Base-by-base conservation (phyloP, 1,140 invertebrate species). In the Dufourea novaeangliae region DNA sequence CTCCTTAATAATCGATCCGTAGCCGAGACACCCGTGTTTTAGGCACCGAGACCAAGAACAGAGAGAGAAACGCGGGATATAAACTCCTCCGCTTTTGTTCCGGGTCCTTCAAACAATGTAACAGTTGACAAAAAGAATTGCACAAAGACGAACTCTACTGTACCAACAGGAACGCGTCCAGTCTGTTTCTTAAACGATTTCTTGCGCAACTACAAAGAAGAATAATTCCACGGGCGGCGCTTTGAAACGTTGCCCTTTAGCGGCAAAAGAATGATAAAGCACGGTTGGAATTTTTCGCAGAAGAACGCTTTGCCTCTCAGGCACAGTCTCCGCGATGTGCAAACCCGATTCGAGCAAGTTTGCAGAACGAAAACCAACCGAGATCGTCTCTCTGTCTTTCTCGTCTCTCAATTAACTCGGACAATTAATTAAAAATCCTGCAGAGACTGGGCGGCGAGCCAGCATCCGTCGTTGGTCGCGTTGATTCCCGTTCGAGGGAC, bases 371-470 rank as follows among this genome's bases (percentile, higher is more conserved):
- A 2, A 29, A 17, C 8, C n/a, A n/a, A 50, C 29, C 14, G 25
- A 62, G n/a, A 22, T 61, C 29, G 37, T 25, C 39, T 25, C 37
- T 37, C 25, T 63, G n/a, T 52, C 57, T 32, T 37, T 56, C 37
- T 11, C 37, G n/a, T 41, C 88, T 94, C 57, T 74, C 80, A 84
- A 84, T 84, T 83, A 83, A 82, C 69, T 57, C 70, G 46, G 25
- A 73, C 77, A 82, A 82, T 86, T 82, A 86, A 82, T 83, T 78
- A 75, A 84, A 82, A 82, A 84, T 78, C 59, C 62, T 75, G n/a
- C 62, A 67, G 82, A 79, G 25, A 62, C 56, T 74, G 73, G n/a
- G 75, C 74, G 39, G 56, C 39, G 44, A 25, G 41, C 77, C 77
- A 79, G 50, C 71, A 57, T 66, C 52, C 71, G 71, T 59, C 71